Base-by-base conservation (phyloP, 2,797 vertebrate genomes). In the Esox lucius region DNA sequence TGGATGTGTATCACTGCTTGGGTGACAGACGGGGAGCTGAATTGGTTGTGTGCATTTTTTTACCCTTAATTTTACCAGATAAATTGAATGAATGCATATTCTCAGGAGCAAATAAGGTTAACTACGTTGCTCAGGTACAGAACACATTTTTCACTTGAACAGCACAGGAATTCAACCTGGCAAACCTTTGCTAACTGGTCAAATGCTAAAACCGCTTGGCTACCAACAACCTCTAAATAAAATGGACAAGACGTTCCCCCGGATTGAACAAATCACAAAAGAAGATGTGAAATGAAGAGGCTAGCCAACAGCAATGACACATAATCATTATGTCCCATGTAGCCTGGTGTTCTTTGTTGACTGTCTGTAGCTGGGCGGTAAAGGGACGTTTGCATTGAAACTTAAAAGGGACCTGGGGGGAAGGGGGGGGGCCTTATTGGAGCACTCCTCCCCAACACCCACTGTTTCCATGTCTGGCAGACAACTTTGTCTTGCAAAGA, bases 1-100 rank as follows among this genome's bases (percentile, higher is more conserved):
- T 53, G 84, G 91, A 93, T 93, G 86, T 75, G 81, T 91, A 91
- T 93, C 90, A 56, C 79, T 77, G 53, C 59, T 75, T 81, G 65
- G 12, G 35, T 28, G 22, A 46, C 17, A 61, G 39, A 72, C 31
- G 68, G 61, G 61, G 31, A n/a, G 48, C n/a, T 68, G 11, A 65
- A 75, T 0, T 16, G 51, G 66, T 2, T 31, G 15, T 71, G 68
- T 73, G 81, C 77, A 19, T n/a, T 16, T 53, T 2, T 82, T 82
- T 26, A 78, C 72, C 69, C 33, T 46, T 53, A 61, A 75, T 72
- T 24, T 3, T 42, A 42, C 39, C 39, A 42, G 39, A 42, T 42
- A 42, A 42, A 42, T 9, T 42, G 39, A 42, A 42, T 9, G 39
- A 42, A 5, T 42, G 39, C 39, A 42, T 42, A 42, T 42, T 7